Conservation (phyloP, 2,888 invertebrate species). For the Norana najaformis region DNA sequence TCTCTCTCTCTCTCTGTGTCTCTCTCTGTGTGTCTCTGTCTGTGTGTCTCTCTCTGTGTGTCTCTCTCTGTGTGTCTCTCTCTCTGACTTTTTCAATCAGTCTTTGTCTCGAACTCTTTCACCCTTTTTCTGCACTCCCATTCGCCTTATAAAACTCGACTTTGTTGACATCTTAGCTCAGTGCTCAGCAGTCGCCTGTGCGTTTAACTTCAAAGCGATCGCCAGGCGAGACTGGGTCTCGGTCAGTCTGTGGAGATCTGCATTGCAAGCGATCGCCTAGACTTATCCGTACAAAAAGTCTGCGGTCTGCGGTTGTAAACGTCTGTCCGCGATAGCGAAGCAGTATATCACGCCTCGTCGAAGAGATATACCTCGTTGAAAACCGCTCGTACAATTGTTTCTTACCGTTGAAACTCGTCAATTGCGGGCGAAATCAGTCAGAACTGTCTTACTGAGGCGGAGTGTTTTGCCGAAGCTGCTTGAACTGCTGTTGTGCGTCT, state of each 20-base stretch:
- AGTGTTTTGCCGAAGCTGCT: background rate
- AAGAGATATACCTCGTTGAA: background rate
- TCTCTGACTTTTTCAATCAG: background rate
- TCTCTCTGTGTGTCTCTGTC: background rate
- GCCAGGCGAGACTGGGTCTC: too few species aligned
- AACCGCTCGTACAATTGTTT: too few species aligned
- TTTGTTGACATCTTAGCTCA: slow-evolving; percentile 13
- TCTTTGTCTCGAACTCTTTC: background rate
- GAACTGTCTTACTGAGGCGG: background rate
- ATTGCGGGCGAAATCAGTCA: background rate
- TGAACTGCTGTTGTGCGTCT: background rate
- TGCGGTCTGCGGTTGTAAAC: too few species aligned
- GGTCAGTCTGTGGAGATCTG: background rate
- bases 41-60: background rate
- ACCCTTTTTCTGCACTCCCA: background rate
- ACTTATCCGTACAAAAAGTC: background rate
- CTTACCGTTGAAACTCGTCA: background rate
- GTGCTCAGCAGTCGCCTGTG: background rate
- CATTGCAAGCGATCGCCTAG: background rate
- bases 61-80: background rate
- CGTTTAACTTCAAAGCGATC: background rate
- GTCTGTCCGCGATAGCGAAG: background rate
- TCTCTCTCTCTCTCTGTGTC: background rate
- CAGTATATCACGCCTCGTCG: background rate
- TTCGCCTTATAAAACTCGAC: background rate